Percentiles rank a stretch among this genome's conserved stretches.
Conservation (phyloP, 1,140 invertebrate genomes). For the Bactericera cockerelli region DNA sequence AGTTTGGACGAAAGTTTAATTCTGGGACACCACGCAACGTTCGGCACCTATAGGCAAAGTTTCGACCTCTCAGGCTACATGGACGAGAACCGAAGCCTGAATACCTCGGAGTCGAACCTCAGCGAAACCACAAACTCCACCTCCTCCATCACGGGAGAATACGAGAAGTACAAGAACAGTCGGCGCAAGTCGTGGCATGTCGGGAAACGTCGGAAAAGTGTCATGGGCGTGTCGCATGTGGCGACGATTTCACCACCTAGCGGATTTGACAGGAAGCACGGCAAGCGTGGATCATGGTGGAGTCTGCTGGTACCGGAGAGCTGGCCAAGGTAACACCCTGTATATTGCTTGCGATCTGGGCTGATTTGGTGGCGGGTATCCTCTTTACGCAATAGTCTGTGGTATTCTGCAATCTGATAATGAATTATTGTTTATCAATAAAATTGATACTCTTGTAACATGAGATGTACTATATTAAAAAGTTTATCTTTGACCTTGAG, state of each 20-base stretch:
- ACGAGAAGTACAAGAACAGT: not conserved
- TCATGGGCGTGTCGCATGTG: not conserved
- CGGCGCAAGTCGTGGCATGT: slow-evolving; percentile 2
- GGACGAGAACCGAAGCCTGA: not conserved
- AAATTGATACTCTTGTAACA: too few relatives aligned
- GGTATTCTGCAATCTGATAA: too few relatives aligned
- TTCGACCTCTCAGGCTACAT: not conserved
- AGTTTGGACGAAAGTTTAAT: not conserved
- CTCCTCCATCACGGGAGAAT: too few relatives aligned
- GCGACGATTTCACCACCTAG: not conserved
- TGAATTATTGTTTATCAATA: too few relatives aligned
- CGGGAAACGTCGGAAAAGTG: not conserved
- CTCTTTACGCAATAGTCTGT: too few relatives aligned
- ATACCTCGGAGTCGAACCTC: not conserved
- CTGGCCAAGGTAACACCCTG: too few relatives aligned
- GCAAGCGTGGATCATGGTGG: not conserved
- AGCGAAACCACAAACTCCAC: not conserved
- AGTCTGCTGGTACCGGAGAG: too few relatives aligned
- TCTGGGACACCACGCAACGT: not conserved
- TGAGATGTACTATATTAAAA: too few relatives aligned
- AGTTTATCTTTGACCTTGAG: too few relatives aligned
- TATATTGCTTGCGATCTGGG: too few relatives aligned
- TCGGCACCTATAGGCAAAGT: not conserved
- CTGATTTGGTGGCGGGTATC: too few relatives aligned
- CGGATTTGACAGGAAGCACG: not conserved